phyloP scores from a whole-genome alignment of 2,888 invertebrate species.

The Orchesella flavescens region DNA sequence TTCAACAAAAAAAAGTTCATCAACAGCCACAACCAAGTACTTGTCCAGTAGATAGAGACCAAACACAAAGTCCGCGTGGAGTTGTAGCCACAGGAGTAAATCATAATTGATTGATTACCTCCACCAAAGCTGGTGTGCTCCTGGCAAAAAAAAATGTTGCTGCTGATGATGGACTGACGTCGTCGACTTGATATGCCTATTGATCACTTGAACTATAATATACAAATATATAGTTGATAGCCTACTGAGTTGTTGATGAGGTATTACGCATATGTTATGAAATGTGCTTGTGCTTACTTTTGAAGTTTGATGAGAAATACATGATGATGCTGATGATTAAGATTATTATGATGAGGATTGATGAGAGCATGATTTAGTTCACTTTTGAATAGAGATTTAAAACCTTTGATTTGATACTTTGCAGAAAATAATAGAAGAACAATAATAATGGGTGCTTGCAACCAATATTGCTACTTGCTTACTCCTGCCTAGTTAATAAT shows the following conservation, averaged over 20 bases:
- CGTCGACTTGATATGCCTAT: conserved; percentile 1
- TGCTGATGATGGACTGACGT: conserved; percentile 4
- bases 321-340: conserved; percentile 3
- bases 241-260: not conserved
- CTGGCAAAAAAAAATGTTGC: not conserved
- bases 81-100: not conserved
- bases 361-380: conserved; percentile 10
- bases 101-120: conserved; percentile 63
- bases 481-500: no score
- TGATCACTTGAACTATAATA: no score
- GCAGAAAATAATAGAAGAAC: no score
- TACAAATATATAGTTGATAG: no score
- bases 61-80: no score
- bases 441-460: no score
- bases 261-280: not conserved
- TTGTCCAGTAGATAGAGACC: no score
- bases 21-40: not conserved
- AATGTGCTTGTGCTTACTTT: not conserved
- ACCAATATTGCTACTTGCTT: no score
- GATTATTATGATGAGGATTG: not conserved
- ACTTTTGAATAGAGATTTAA: not conserved
- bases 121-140: conserved; percentile 17
- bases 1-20: not conserved
- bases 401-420: no score
- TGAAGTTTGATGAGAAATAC: not conserved